phyloP scores from a whole-genome alignment of 2,113 vertebrate genomes.

The Marmota monax region DNA sequence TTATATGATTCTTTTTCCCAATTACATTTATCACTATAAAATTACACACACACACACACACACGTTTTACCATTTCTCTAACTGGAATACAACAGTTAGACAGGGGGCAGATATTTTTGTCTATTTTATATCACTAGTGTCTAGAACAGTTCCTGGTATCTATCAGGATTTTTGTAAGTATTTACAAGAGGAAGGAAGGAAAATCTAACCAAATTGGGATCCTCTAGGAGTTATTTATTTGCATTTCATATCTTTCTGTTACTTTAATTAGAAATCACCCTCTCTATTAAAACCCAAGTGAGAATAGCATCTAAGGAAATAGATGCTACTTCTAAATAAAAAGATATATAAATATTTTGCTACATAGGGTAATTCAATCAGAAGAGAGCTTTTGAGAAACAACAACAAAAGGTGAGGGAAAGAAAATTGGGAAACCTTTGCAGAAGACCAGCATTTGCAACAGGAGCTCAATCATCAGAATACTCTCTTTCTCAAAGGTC shows the following conservation, averaged over 20 bases:
- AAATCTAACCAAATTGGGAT: background rate
- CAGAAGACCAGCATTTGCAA: background rate
- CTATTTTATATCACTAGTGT: background rate
- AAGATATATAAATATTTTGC: background rate
- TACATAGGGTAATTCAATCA: background rate
- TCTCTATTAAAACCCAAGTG: background rate
- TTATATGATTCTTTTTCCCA: background rate
- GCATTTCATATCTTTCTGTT: background rate
- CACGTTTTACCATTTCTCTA: background rate
- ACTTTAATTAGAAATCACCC: background rate
- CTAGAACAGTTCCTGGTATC: background rate
- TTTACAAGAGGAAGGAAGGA: background rate
- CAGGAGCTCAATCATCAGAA: background rate
- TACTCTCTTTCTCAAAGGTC: background rate
- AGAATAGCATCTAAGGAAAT: background rate
- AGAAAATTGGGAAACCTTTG: background rate
- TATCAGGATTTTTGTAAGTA: background rate
- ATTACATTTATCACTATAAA: background rate
- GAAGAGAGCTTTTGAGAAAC: background rate
- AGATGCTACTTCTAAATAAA: background rate
- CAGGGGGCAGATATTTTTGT: background rate
- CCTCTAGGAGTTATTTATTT: background rate
- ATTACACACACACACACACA: background rate
- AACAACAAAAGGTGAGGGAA: background rate
- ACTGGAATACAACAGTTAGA: background rate